phyloP scores from a whole-genome alignment of 2,888 invertebrate species.

The Sinodicranocentrus sp. region DNA sequence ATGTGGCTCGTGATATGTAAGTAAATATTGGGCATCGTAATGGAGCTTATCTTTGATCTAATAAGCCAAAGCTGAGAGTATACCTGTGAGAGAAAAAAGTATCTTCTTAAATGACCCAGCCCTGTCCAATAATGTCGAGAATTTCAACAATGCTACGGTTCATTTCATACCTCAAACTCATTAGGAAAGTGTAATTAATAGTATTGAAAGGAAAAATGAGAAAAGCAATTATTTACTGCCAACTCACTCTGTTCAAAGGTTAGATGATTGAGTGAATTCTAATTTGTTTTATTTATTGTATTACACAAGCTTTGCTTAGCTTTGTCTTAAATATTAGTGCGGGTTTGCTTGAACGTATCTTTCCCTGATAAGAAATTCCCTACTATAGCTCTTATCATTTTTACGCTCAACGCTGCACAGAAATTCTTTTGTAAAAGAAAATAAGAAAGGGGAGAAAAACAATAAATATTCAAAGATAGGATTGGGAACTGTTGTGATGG shows the following conservation, averaged over 20 bases:
- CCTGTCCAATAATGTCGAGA: background rate
- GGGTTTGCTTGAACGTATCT: too few relatives aligned
- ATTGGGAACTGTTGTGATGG: too few relatives aligned
- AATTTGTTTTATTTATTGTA: background rate
- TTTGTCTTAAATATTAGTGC: too few relatives aligned
- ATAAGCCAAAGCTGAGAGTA: background rate
- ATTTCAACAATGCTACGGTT: background rate
- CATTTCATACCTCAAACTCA: constrained; percentile 37
- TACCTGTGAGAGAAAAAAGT: background rate
- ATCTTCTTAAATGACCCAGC: background rate
- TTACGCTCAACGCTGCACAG: too few relatives aligned
- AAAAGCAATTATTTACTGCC: constrained; percentile 43
- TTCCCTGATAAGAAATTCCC: too few relatives aligned
- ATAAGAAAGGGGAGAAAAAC: too few relatives aligned
- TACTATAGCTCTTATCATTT: too few relatives aligned
- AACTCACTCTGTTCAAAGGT: background rate
- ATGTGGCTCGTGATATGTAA: constrained; percentile 22
- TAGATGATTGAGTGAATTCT: background rate
- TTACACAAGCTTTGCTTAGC: too few relatives aligned
- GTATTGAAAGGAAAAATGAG: constrained; percentile 47
- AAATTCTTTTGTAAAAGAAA: too few relatives aligned
- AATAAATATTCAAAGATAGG: too few relatives aligned
- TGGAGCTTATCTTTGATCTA: background rate
- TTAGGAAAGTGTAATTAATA: constrained; percentile 45
- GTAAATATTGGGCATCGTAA: background rate